These are phyloP conservation scores for Alentia gelatinosa DNA, from an alignment of 2,888 invertebrate genomes.

Conservation along the genomic window DNA sequence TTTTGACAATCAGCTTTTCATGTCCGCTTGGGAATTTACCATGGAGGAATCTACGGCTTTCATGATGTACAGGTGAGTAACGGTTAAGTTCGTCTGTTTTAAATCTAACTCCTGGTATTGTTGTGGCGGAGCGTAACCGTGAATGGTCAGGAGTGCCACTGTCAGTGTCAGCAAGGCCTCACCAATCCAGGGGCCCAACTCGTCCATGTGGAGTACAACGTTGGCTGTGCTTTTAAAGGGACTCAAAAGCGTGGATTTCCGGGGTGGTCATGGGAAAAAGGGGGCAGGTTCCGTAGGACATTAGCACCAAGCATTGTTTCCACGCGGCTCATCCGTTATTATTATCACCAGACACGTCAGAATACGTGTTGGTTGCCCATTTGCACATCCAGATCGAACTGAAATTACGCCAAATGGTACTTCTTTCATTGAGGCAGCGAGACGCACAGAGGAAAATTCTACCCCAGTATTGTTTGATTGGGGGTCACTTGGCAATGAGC, in stretches of 20 bases:
- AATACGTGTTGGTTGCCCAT: neutral
- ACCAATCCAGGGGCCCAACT: too few relatives aligned
- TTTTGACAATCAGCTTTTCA: conserved; percentile 14
- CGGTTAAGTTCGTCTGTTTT: neutral
- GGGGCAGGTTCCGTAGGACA: too few relatives aligned
- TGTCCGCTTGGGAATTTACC: conserved; percentile 20
- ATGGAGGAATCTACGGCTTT: conserved; percentile 22
- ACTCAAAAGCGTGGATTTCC: neutral
- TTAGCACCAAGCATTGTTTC: neutral
- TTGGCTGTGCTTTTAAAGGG: neutral
- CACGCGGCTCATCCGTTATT: neutral
- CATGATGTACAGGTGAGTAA: conserved; percentile 5
- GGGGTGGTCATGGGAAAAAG: neutral
- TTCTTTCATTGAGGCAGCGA: neutral
- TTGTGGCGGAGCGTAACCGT: too few relatives aligned
- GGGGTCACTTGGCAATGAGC: neutral
- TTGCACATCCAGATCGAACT: neutral
- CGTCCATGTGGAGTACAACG: too few relatives aligned
- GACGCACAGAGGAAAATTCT: neutral
- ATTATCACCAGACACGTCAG: neutral
- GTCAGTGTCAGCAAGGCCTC: neutral
- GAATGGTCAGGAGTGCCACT: neutral
- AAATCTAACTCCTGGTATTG: neutral
- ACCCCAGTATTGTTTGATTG: neutral
- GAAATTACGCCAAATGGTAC: neutral